Conservation (phyloP, 2,888 invertebrate genomes). For the Meteorus colon region DNA sequence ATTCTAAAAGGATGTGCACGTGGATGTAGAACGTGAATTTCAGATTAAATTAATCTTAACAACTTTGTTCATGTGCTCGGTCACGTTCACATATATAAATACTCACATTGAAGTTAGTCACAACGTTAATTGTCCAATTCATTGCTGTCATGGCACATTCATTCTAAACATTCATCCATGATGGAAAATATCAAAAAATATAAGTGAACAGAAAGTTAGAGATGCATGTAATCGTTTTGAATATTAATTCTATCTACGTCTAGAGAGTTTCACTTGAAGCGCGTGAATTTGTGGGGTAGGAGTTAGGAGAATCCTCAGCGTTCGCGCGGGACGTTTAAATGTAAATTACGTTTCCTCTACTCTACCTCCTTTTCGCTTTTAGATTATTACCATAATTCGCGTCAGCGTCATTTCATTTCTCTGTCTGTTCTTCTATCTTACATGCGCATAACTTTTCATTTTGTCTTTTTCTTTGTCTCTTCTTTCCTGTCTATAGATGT, state of each 20-base stretch:
- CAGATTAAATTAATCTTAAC: conserved; percentile 40
- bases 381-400: conserved; percentile 41
- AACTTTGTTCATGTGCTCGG: conserved; percentile 18
- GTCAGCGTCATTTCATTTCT: conserved; percentile 33
- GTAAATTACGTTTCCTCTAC: conserved; percentile 33
- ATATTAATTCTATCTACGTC: conserved; percentile 7
- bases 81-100: not conserved
- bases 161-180: not conserved
- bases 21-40: conserved; percentile 23
- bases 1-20: conserved; percentile 35
- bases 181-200: not conserved
- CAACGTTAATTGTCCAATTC: not conserved
- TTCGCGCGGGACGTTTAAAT: conserved; percentile 36
- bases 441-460: not conserved
- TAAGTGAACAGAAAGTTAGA: not conserved
- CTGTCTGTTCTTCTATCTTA: conserved; percentile 14
- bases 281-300: conserved; percentile 1
- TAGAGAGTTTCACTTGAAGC: conserved; percentile 22
- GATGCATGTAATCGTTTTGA: conserved; percentile 9
- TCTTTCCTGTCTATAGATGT: no score
- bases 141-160: not conserved
- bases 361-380: conserved; percentile 10
- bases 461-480: no score
- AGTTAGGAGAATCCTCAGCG: conserved; percentile 26
- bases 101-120: not conserved